Evolutionary conservation across 2,797 vertebrate genomes (phyloP).

Genomic region (Hybognathus amarus): DNA sequence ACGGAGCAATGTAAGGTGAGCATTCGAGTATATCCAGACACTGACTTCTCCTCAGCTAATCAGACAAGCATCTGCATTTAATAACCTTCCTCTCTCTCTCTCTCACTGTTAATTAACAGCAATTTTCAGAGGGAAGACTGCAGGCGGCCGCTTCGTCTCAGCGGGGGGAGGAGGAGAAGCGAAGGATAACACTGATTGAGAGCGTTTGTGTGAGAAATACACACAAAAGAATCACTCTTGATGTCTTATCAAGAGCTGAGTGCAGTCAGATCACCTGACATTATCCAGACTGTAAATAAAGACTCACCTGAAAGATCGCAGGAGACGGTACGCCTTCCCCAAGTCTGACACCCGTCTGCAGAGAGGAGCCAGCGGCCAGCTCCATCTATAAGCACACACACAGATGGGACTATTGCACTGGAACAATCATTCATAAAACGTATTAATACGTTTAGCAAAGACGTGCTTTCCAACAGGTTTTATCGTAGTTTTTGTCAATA

Average conservation of each 20-base stretch:
- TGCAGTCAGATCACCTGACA: conserved; percentile 29
- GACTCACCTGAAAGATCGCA: conserved; percentile 93
- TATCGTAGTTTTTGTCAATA: too few relatives aligned
- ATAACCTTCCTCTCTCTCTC: conserved; percentile 34
- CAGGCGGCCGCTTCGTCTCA: conserved; percentile 33
- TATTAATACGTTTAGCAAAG: too few relatives aligned
- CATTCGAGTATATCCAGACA: conserved; percentile 4
- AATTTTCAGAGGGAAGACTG: conserved; percentile 22
- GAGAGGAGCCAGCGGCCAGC: conserved; percentile 89
- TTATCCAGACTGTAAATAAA: conserved; percentile 6
- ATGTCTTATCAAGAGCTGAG: background rate
- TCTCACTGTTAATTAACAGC: conserved; percentile 31
- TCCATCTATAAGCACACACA: conserved; percentile 89
- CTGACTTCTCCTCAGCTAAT: conserved; percentile 36
- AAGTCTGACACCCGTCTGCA: conserved; percentile 93
- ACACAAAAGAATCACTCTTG: background rate
- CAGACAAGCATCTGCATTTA: conserved; percentile 35
- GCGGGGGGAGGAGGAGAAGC: background rate
- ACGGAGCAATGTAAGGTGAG: conserved; percentile 3
- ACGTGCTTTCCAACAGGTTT: too few relatives aligned
- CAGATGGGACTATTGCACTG: conserved; percentile 17
- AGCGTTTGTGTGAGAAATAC: conserved; percentile 14
- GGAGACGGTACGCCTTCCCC: conserved; percentile 90
- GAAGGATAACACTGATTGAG: conserved; percentile 18
- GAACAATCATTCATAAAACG: too few relatives aligned